phyloP scores from a whole-genome alignment of 2,888 invertebrate species.

The Lepidochrysops patricia region DNA sequence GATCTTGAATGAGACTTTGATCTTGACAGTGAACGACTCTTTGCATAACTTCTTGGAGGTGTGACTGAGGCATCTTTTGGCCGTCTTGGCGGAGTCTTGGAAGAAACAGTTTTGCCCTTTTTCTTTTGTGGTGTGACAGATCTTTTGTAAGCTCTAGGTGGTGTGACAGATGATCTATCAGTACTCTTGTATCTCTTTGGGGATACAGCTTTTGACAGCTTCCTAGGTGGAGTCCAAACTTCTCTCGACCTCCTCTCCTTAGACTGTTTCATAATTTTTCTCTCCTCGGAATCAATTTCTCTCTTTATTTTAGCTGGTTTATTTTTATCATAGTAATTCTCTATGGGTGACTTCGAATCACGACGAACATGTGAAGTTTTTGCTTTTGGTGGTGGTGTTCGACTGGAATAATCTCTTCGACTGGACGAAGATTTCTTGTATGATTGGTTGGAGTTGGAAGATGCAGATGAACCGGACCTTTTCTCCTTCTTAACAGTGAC shows the following conservation, averaged over 20 bases:
- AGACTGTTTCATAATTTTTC: slow-evolving; percentile 33
- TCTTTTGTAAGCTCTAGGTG: slow-evolving; percentile 38
- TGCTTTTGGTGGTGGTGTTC: slow-evolving; percentile 38
- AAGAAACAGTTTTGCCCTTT: slow-evolving; percentile 36
- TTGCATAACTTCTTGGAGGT: slow-evolving; percentile 57
- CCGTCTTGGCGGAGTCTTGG: slow-evolving; percentile 37
- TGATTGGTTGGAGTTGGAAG: slow-evolving; percentile 46
- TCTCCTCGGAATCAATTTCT: slow-evolving; percentile 26
- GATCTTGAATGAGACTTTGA: slow-evolving; percentile 46
- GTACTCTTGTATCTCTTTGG: slow-evolving; percentile 34
- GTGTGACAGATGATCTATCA: slow-evolving; percentile 42
- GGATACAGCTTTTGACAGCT: slow-evolving; percentile 30
- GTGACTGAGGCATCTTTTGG: slow-evolving; percentile 50
- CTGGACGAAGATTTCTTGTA: slow-evolving; percentile 34
- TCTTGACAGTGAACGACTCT: slow-evolving; percentile 41
- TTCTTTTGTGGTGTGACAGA: slow-evolving; percentile 39
- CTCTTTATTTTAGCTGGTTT: slow-evolving; percentile 31
- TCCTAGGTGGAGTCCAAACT: slow-evolving; percentile 35
- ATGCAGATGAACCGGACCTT: slow-evolving; percentile 39
- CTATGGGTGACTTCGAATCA: slow-evolving; percentile 34
- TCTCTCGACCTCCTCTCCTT: slow-evolving; percentile 35
- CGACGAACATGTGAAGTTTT: slow-evolving; percentile 34
- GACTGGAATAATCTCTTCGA: slow-evolving; percentile 32
- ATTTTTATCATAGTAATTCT: slow-evolving; percentile 29
- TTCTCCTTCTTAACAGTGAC: slow-evolving; percentile 36